These are phyloP conservation scores for Dromiciops gliroides DNA, from an alignment of 2,113 vertebrate genomes.

Conservation along the genomic window DNA sequence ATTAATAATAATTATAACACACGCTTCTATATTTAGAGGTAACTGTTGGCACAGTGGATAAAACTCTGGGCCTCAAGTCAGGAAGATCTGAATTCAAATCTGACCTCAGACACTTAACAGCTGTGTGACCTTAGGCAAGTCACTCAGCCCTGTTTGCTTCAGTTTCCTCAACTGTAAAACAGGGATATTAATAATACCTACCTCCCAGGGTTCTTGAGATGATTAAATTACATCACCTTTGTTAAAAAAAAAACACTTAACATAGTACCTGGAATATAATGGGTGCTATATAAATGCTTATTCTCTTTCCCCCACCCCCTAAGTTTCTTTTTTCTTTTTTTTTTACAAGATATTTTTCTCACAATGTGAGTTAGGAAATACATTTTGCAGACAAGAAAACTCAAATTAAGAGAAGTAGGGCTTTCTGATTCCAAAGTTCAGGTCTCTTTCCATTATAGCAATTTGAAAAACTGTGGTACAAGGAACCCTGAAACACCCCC, in stretches of 20 bases:
- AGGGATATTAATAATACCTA: background rate
- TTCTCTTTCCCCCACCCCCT: background rate
- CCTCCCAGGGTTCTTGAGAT: background rate
- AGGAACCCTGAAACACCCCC: background rate
- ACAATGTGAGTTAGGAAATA: background rate
- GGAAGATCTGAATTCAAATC: background rate
- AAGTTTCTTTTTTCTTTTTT: background rate
- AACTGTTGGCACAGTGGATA: background rate
- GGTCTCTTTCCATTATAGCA: background rate
- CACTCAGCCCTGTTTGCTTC: background rate
- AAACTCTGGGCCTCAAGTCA: background rate
- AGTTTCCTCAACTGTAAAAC: background rate
- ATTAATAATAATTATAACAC: background rate
- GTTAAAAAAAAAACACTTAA: background rate
- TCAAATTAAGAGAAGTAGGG: background rate
- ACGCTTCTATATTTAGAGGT: background rate
- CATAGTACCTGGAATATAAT: background rate
- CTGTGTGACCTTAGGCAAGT: background rate
- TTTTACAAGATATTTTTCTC: slow-evolving; percentile 5
- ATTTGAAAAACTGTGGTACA: background rate
- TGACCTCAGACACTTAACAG: background rate
- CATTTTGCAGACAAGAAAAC: slow-evolving; percentile 33
- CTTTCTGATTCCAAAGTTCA: slow-evolving; percentile 18
- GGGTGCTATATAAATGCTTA: background rate
- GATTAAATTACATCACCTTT: background rate